These are phyloP conservation scores for Florisuga fusca DNA, from an alignment of 2,797 vertebrate species.

Conservation along the genomic window DNA sequence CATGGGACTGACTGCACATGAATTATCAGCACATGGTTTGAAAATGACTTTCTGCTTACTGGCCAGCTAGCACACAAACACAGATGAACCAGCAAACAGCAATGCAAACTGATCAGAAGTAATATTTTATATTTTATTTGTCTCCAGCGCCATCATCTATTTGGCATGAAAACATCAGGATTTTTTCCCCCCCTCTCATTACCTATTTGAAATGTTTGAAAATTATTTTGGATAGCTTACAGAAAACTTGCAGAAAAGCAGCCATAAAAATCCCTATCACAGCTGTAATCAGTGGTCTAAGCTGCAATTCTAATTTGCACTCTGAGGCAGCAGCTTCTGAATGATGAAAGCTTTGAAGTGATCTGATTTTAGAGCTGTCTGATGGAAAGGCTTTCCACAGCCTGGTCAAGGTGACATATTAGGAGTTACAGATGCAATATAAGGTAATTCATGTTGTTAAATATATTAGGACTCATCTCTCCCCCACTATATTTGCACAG, in stretches of 20 bases:
- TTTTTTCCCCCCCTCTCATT: rapidly evolving
- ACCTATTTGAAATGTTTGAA: background rate
- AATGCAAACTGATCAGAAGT: background rate
- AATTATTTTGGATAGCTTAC: background rate
- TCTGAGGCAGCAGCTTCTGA: background rate
- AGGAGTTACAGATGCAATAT: background rate
- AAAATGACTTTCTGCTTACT: background rate
- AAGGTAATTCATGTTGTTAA: background rate
- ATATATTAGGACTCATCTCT: background rate
- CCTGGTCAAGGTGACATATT: background rate
- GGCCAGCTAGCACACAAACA: background rate
- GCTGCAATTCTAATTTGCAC: background rate
- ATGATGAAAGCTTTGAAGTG: background rate
- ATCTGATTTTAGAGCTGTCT: background rate
- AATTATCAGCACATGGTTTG: background rate
- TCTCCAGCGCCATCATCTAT: background rate
- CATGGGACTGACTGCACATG: background rate
- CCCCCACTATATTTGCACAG: background rate
- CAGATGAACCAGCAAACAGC: background rate
- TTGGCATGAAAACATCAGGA: background rate
- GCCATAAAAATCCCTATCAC: background rate
- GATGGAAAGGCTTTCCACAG: background rate
- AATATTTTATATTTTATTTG: background rate
- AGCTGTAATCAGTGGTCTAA: background rate
- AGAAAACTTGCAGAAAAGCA: background rate